Evolutionary conservation across 2,888 invertebrate genomes (phyloP).

Genomic region (Seira musarum): DNA sequence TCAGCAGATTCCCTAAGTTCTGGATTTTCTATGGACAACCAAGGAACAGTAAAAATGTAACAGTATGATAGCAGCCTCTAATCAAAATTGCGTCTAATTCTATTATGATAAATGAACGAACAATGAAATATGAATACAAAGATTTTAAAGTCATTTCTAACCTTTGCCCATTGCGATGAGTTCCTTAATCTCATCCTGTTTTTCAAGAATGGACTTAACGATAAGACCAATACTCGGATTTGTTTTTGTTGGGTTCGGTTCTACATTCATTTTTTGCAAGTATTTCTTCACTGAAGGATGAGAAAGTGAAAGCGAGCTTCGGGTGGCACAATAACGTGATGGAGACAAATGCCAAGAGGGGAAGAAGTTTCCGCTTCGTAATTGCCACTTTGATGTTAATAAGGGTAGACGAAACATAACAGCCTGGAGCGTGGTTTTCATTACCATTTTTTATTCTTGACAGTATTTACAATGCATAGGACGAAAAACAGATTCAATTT

Average conservation of each 20-base stretch:
- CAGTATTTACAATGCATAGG: too few relatives aligned
- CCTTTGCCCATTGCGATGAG: constrained; percentile 38
- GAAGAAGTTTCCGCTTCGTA: neutral
- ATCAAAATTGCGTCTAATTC: neutral
- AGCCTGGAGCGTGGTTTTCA: too few relatives aligned
- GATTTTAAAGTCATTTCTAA: too few relatives aligned
- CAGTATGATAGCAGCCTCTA: neutral
- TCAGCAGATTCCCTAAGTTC: constrained; percentile 80
- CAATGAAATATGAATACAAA: neutral
- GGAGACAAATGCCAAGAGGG: neutral
- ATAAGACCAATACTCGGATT: neutral
- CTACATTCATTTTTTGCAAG: constrained; percentile 6
- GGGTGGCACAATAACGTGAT: too few relatives aligned
- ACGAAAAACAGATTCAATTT: too few relatives aligned
- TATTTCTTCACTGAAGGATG: constrained; percentile 40
- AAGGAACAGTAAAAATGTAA: neutral
- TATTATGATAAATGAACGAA: neutral
- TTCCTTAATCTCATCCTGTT: constrained; percentile 53
- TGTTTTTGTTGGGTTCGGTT: neutral
- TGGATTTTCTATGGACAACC: constrained; percentile 39
- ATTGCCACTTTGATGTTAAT: too few relatives aligned
- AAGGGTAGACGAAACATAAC: too few relatives aligned
- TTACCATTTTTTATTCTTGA: too few relatives aligned
- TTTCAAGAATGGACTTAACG: constrained; percentile 38
- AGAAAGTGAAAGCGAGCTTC: constrained; percentile 12